phyloP scores from a whole-genome alignment of 2,113 vertebrate species.

The Patagioenas fasciata region DNA sequence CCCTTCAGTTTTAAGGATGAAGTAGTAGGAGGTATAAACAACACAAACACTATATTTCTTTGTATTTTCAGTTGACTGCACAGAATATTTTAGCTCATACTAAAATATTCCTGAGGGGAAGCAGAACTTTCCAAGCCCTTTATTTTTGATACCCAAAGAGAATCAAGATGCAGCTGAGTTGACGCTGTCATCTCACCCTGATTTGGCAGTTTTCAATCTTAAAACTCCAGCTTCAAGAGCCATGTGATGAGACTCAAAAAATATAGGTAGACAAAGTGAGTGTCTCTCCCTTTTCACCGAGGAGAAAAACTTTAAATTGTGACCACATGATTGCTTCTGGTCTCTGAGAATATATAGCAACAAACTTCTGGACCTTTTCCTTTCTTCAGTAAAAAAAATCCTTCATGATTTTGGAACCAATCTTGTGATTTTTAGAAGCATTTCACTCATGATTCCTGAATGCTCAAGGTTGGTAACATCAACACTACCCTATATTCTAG shows the following conservation, averaged over 20 bases:
- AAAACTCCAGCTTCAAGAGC: not conserved
- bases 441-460: not conserved
- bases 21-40: not conserved
- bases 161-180: not conserved
- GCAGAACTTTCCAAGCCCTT: not conserved
- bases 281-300: not conserved
- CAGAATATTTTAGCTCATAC: not conserved
- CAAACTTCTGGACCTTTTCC: not conserved
- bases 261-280: fast-evolving
- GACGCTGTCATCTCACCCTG: not conserved
- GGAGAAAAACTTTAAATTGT: not conserved
- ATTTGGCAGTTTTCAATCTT: not conserved
- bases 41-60: not conserved
- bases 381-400: not conserved
- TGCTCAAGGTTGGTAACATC: conserved; percentile 9
- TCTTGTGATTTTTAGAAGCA: not conserved
- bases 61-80: not conserved
- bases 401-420: not conserved
- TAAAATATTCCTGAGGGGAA: not conserved
- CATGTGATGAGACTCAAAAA: not conserved
- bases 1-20: not conserved
- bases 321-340: not conserved
- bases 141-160: not conserved
- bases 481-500: not conserved
- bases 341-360: not conserved